These are phyloP conservation scores for Minunthozetes semirufus DNA, from an alignment of 2,888 invertebrate genomes.

Conservation along the genomic window DNA sequence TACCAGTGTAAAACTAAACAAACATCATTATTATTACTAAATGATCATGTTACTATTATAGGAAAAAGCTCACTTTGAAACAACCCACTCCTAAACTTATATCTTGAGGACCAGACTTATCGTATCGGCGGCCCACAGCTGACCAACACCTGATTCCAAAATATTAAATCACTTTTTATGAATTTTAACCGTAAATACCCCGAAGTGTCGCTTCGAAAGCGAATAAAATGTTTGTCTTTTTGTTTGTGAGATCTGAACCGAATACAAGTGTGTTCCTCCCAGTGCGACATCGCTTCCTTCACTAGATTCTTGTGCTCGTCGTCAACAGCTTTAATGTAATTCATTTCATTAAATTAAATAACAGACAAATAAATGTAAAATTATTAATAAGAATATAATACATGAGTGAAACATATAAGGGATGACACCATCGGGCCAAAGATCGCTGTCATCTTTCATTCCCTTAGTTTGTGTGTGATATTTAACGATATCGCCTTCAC, in stretches of 20 bases:
- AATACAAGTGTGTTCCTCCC: conserved; percentile 40
- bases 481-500: conserved; percentile 9
- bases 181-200: conserved; percentile 4
- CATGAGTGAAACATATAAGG: background rate
- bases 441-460: background rate
- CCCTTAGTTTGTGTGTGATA: background rate
- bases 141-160: conserved; percentile 15
- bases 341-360: background rate
- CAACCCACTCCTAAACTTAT: conserved; percentile 39
- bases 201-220: conserved; percentile 13
- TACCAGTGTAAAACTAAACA: conserved; percentile 13
- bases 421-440: conserved; percentile 14
- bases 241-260: conserved; percentile 34
- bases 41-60: too few species aligned
- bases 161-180: background rate
- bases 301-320: conserved; percentile 34
- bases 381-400: background rate
- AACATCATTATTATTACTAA: background rate
- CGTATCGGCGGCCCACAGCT: background rate
- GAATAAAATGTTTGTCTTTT: background rate
- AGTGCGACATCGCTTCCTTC: conserved; percentile 38
- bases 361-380: background rate
- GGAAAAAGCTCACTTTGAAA: conserved; percentile 31
- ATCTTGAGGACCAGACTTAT: conserved; percentile 36
- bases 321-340: conserved; percentile 35